Conservation (phyloP, 1,140 invertebrate species). For the Temnothorax longispinosus region DNA sequence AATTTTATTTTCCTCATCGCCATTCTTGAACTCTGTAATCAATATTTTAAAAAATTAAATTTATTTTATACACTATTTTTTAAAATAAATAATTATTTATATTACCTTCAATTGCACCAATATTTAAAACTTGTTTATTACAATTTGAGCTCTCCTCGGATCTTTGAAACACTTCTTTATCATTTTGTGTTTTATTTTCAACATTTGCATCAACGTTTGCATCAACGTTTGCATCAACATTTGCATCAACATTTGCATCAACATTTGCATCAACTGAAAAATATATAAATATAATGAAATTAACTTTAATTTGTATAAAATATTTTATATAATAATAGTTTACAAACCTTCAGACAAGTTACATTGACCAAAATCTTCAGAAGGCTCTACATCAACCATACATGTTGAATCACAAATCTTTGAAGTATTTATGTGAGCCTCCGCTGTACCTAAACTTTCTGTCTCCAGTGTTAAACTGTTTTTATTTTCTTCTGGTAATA, state of each 20-base stretch:
- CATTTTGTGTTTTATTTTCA: background rate
- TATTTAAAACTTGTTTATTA: background rate
- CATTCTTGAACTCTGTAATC: slow-evolving; percentile 1
- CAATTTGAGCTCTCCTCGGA: background rate
- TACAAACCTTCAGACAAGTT: background rate
- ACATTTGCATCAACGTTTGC: background rate
- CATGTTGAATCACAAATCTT: background rate
- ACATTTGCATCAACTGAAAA: background rate
- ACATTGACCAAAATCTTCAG: background rate
- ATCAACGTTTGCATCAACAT: too few species aligned
- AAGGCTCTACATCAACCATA: background rate
- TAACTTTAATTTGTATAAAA: background rate
- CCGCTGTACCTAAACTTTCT: background rate
- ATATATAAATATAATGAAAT: slow-evolving; percentile 2
- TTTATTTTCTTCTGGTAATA: slow-evolving; percentile 13
- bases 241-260: too few species aligned
- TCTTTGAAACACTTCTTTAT: background rate
- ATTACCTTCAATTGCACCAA: background rate
- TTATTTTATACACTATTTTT: slow-evolving; percentile 12
- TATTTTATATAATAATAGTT: slow-evolving; percentile 6
- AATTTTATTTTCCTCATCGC: background rate
- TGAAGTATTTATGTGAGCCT: slow-evolving; percentile 2
- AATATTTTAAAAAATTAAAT: slow-evolving; percentile 14
- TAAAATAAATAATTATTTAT: background rate
- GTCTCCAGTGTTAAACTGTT: slow-evolving; percentile 1